Evolutionary conservation across 2,888 invertebrate species (phyloP).

Genomic region (Pinctada fucata): DNA sequence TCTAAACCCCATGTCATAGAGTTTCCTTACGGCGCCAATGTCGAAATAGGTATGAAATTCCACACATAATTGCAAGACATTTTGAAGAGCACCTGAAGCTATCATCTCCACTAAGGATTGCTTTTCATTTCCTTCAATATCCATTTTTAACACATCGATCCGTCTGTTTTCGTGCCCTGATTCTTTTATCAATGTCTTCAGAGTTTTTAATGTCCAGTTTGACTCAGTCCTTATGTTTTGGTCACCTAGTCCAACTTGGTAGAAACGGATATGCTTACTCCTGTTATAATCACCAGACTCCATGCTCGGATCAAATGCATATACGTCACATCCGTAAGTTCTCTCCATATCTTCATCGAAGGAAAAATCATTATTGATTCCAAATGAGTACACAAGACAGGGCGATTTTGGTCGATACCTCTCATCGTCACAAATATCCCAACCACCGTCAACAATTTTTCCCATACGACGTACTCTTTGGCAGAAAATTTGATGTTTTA

Average conservation of each 20-base stretch:
- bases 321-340: constrained; percentile 18
- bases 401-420: constrained; percentile 2
- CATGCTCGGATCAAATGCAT: constrained; percentile 4
- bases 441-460: constrained; percentile 15
- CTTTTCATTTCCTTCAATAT: constrained; percentile 11
- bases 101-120: constrained; percentile 1
- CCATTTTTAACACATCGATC: constrained; percentile 11
- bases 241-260: constrained; percentile 4
- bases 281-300: not conserved
- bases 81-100: constrained; percentile 5
- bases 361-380: not conserved
- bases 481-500: not conserved
- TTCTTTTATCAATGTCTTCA: constrained; percentile 9
- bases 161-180: constrained; percentile 4
- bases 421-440: constrained; percentile 17
- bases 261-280: constrained; percentile 11
- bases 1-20: not conserved
- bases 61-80: constrained; percentile 9
- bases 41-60: constrained; percentile 14
- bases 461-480: constrained; percentile 10
- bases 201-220: constrained; percentile 16
- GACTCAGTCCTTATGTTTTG: not conserved
- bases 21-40: constrained; percentile 9
- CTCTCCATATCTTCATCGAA: constrained; percentile 16
- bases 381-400: constrained; percentile 18